Base-by-base conservation (phyloP, 2,797 vertebrate genomes). In the Gymnothorax reevesii region DNA sequence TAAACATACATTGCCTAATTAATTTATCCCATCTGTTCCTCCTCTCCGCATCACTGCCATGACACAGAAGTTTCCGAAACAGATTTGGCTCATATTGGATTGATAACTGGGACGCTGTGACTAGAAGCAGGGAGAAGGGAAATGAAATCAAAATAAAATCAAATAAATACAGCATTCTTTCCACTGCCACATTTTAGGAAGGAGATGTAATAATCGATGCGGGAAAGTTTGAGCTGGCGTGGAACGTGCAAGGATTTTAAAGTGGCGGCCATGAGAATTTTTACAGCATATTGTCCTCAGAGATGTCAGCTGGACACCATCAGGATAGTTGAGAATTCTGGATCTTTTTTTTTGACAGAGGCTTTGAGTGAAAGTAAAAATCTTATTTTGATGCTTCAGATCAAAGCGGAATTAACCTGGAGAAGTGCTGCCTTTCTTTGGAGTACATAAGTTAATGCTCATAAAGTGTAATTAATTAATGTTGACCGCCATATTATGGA, bases 21-120 rank as follows among this genome's bases (percentile, higher is more conserved):
- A 97, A 97, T 97, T 93, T 94, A 94, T 96, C 95, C 97, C 97
- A 97, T 97, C 96, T 98, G 96, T 95, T 97, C 33, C 92, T 90
- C 92, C 92, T 92, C 93, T 95, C 89, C 92, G 91, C 94, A 95
- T 93, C 94, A 91, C 93, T 94, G 95, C 94, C 95, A 94, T 94
- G 94, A 95, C 93, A 96, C 92, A 95, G 92, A 95, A 92, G 93
- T 94, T 95, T 96, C 94, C 84, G 87, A 95, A 95, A 95, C 92
- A 95, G 93, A 93, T 93, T 96, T 95, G 91, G 94, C 94, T 96
- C 92, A 91, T 88, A 84, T 93, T 91, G 90, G 94, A 89, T 94
- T 91, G 94, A 95, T 95, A 96, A 95, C 92, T 94, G 93, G 93
- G 92, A 94, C 94, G 94, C 89, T 3, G 82, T 77, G 89, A 91